Conservation (phyloP, 2,888 invertebrate genomes). For the Eupeodes latifasciatus region DNA sequence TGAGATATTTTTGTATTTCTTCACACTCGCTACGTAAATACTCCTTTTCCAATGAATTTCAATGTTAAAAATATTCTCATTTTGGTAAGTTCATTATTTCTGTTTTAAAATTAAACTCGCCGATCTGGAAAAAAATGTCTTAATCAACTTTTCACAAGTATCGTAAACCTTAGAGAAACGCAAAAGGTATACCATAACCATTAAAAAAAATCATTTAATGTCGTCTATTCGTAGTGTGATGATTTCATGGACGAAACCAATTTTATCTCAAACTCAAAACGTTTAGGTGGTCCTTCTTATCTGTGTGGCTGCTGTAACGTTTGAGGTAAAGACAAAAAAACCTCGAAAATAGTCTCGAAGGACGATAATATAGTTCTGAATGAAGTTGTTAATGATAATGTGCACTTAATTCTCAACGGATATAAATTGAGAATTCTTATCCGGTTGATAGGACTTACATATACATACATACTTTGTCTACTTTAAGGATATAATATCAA, state of each 20-base stretch:
- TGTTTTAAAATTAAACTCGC: background rate
- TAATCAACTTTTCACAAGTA: background rate
- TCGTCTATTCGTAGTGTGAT: background rate
- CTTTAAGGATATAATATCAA: slow-evolving; percentile 42
- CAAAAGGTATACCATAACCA: too few relatives aligned
- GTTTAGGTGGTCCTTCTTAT: slow-evolving; percentile 68
- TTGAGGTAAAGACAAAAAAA: background rate
- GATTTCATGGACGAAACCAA: background rate
- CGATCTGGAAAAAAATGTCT: slow-evolving; percentile 2
- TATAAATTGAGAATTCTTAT: slow-evolving; percentile 61
- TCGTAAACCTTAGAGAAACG: background rate
- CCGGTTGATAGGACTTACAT: slow-evolving; percentile 56
- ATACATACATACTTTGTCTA: background rate
- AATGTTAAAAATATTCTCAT: background rate
- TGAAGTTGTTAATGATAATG: slow-evolving; percentile 71
- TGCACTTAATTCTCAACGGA: slow-evolving; percentile 52
- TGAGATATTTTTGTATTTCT: background rate
- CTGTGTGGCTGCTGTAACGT: slow-evolving; percentile 40
- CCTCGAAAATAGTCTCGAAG: slow-evolving; percentile 14
- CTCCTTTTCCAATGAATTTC: background rate
- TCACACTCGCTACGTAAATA: background rate
- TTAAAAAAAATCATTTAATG: background rate
- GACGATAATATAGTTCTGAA: slow-evolving; percentile 51
- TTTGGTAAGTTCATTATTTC: background rate
- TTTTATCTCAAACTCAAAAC: slow-evolving; percentile 41